Conservation (phyloP, 2,113 vertebrate species). For the Heteronetta atricapilla region DNA sequence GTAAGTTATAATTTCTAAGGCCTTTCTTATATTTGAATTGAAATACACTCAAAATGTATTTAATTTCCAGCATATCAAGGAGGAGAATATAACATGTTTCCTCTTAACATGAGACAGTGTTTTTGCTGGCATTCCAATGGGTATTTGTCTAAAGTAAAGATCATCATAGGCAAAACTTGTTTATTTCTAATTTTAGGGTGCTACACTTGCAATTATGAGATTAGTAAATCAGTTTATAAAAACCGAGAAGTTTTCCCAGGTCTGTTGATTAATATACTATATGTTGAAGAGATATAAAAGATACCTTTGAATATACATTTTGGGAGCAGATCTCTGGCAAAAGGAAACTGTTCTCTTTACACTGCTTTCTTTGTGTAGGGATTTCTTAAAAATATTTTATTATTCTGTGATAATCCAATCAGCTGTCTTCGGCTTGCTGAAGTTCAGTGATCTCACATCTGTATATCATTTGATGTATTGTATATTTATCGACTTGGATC, state of each 20-base stretch:
- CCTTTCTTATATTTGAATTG: not conserved
- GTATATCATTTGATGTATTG: not conserved
- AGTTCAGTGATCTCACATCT: not conserved
- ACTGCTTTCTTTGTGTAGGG: not conserved
- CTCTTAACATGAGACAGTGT: not conserved
- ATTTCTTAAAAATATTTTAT: not conserved
- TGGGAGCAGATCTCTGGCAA: not conserved
- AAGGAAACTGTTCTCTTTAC: not conserved
- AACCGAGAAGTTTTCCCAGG: not conserved
- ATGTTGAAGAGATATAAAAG: not conserved
- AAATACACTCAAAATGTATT: not conserved
- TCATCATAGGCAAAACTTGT: not conserved
- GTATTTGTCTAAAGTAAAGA: not conserved
- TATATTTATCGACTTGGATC: not conserved
- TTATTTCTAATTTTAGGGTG: not conserved
- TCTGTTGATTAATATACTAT: not conserved
- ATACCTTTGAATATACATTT: not conserved
- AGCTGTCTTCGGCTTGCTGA: not conserved
- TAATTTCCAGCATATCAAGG: not conserved
- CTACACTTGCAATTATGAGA: not conserved
- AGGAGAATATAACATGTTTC: not conserved
- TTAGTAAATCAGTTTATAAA: not conserved
- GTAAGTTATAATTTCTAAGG: not conserved
- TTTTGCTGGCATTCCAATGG: not conserved
- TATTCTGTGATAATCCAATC: not conserved